Base-by-base conservation (phyloP, 2,888 invertebrate genomes). In the Kryphioiulus occultus region DNA sequence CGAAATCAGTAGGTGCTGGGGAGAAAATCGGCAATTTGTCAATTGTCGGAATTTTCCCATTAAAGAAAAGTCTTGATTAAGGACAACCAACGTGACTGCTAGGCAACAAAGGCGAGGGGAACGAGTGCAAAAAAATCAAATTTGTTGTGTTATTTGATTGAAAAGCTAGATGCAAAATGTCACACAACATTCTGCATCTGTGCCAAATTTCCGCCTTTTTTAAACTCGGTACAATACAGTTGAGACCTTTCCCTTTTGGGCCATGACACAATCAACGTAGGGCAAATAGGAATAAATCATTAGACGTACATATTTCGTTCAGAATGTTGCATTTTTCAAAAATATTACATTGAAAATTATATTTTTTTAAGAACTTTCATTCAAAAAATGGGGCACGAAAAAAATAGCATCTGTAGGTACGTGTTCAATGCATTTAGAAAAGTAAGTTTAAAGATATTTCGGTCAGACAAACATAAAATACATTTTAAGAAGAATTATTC, bases 121-220 rank as follows among this genome's bases (percentile, higher is more conserved):
- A 26, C 2, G 68, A 68, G 15, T 12, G 26, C 9, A 26, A 68
- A 47, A 59, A 59, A 59, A 59, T 59, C 59, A 59, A 59, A 59
- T 59, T 59, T 59, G 22, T 68, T 68, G 68, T 26, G 26, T 68
- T 68, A 68, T 68, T 68, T 68, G 68, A 68, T 68, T 68, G 26
- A 12, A 19, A 59, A 59, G 22, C n/a, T 59, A 59, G 59, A 22
- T 22, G 22, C 59, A 59, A 59, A 59, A 59, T 22, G 22, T 7
- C 59, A 59, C 0, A 26, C 4, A 68, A 68, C 68, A 68, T 68
- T 68, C 26, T 68, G 68, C 68, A 68, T 68, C 26, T 68, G 68
- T 68, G 68, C 68, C 68, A 68, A 68, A 26, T 68, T 68, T 26
- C 9, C 26, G 10, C 1, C 1, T 26, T 68, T 68, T 26, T 26